Evolutionary conservation across 1,140 invertebrate species (phyloP).

Genomic region (Holotrichia oblita): DNA sequence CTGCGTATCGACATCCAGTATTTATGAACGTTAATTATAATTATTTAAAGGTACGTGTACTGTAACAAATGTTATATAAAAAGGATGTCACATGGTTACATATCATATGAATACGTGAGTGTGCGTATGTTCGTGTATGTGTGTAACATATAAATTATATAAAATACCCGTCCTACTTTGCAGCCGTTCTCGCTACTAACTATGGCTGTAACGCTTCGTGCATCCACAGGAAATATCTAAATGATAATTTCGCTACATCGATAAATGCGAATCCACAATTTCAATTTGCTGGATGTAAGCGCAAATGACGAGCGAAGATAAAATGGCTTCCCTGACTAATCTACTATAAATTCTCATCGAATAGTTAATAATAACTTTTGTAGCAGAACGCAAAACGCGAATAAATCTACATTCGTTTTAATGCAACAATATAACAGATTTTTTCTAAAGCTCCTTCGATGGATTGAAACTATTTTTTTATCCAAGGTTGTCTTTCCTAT

Average conservation of each 20-base stretch:
- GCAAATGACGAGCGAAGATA: conserved; percentile 13
- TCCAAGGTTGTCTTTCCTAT: no score
- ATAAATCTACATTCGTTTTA: no score
- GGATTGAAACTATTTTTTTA: no score
- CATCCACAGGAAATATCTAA: conserved; percentile 23
- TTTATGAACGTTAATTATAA: conserved; percentile 30
- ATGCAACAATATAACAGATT: no score
- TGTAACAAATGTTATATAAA: conserved; percentile 37
- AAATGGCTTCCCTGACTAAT: neutral
- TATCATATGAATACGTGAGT: neutral
- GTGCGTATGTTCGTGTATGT: neutral
- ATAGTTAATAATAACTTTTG: neutral
- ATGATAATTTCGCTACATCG: conserved; percentile 22
- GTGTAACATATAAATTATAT: neutral
- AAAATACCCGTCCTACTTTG: conserved; percentile 25
- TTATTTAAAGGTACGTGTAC: conserved; percentile 21
- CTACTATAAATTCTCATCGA: neutral
- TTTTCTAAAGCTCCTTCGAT: no score
- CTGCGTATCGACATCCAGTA: conserved; percentile 25
- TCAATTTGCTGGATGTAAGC: conserved; percentile 6
- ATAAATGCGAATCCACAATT: conserved; percentile 12
- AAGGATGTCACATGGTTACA: conserved; percentile 13
- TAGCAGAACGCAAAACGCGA: neutral
- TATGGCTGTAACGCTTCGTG: conserved; percentile 17
- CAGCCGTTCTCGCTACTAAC: conserved; percentile 9